Conservation (phyloP, 2,113 vertebrate genomes). For the Microtus pennsylvanicus region DNA sequence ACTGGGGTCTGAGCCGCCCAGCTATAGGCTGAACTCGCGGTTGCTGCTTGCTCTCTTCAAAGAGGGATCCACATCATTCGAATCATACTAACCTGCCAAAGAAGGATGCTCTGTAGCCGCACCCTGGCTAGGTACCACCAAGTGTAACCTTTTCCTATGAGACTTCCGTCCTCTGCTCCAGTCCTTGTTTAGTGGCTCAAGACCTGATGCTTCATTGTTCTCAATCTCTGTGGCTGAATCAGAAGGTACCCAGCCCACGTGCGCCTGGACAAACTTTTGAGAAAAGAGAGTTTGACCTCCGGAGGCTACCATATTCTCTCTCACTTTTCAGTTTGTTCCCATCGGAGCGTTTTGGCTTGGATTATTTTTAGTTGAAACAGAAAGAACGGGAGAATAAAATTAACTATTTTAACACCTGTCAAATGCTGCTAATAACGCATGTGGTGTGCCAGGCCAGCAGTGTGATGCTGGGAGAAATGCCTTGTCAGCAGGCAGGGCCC, state of each 20-base stretch:
- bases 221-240: not conserved
- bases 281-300: conserved; percentile 2
- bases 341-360: not conserved
- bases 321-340: not conserved
- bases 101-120: not conserved
- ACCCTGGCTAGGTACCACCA: not conserved
- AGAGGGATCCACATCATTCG: not conserved
- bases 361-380: not conserved
- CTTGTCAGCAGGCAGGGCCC: conserved; percentile 65
- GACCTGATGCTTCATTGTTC: not conserved
- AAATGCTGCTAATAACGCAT: not conserved
- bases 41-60: not conserved
- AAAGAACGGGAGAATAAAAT: not conserved
- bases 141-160: not conserved
- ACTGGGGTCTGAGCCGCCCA: not conserved
- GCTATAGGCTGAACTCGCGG: not conserved
- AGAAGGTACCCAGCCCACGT: not conserved
- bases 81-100: not conserved
- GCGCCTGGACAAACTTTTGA: not conserved
- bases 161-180: not conserved
- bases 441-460: conserved; percentile 2
- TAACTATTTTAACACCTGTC: not conserved
- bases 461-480: conserved; percentile 44
- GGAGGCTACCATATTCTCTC: not conserved
- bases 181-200: not conserved